phyloP scores from a whole-genome alignment of 2,888 invertebrate genomes.

The Tenthredo distinguenda region DNA sequence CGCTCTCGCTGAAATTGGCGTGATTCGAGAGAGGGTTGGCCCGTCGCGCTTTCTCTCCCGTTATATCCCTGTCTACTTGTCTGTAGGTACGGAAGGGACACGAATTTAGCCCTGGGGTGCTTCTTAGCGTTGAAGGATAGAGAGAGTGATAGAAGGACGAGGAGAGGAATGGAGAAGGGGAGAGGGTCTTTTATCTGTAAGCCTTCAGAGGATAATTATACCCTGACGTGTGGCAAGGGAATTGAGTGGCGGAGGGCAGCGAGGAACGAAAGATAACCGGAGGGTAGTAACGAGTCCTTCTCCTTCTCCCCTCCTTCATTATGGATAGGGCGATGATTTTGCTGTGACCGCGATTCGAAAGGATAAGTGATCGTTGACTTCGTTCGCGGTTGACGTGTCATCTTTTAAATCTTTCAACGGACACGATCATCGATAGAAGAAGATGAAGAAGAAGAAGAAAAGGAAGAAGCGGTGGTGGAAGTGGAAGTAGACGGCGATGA shows the following conservation, averaged over 20 bases:
- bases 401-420: constrained; percentile 8
- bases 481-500: neutral
- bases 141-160: constrained; percentile 5
- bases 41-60: neutral
- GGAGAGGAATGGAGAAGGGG: neutral
- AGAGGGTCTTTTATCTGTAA: constrained; percentile 70
- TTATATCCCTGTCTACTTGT: neutral
- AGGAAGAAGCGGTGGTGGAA: neutral
- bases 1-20: constrained; percentile 67
- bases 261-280: constrained; percentile 65
- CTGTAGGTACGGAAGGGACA: neutral
- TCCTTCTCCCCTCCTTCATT: constrained; percentile 47
- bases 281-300: constrained; percentile 69
- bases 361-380: constrained; percentile 25
- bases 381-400: constrained; percentile 18
- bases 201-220: constrained; percentile 74
- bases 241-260: constrained; percentile 24
- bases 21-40: constrained; percentile 63
- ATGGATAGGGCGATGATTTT: neutral
- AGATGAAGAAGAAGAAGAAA: neutral
- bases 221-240: constrained; percentile 62
- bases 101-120: neutral
- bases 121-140: constrained; percentile 20
- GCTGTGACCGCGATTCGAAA: constrained; percentile 30
- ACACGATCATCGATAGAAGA: neutral